Evolutionary conservation across 2,888 invertebrate genomes (phyloP).

Genomic region (Protodeltote pygarga): DNA sequence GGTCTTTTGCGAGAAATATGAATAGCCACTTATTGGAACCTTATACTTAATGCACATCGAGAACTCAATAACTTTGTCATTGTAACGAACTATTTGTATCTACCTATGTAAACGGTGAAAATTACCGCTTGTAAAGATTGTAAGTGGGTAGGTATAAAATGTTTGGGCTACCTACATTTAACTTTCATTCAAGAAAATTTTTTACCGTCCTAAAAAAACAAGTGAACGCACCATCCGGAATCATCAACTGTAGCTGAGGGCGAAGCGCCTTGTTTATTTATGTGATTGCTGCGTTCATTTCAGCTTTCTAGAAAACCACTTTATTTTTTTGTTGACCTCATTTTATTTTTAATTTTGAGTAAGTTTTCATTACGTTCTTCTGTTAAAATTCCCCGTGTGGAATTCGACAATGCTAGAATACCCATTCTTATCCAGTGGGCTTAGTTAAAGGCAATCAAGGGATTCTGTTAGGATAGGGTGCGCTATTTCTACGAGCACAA

Average conservation of each 20-base stretch:
- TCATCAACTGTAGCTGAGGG: conserved; percentile 57
- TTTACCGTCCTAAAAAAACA: conserved; percentile 60
- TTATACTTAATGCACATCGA: conserved; percentile 46
- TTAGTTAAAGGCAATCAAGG: too few species aligned
- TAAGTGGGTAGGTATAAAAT: conserved; percentile 26
- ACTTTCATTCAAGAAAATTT: conserved; percentile 40
- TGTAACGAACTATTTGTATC: conserved; percentile 46
- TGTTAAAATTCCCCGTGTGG: conserved; percentile 4
- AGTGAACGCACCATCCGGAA: conserved; percentile 53
- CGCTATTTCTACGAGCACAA: too few species aligned
- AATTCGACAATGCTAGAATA: too few species aligned
- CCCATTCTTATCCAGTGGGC: too few species aligned
- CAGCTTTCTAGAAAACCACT: conserved; percentile 55
- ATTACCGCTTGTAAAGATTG: conserved; percentile 14
- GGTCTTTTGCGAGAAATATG: conserved; percentile 64
- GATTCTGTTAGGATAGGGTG: too few species aligned
- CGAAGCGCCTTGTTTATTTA: conserved; percentile 60
- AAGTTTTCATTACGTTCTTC: conserved; percentile 26
- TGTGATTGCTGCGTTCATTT: conserved; percentile 60
- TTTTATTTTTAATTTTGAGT: conserved; percentile 44
- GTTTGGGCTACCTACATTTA: conserved; percentile 37
- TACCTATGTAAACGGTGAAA: conserved; percentile 8
- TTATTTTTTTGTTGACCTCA: conserved; percentile 50
- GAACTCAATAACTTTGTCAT: conserved; percentile 48
- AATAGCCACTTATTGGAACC: conserved; percentile 59